A percentile compares a stretch with the other conserved stretches of the same genome.
phyloP scores from a whole-genome alignment of 2,888 invertebrate genomes.

The Cheilosia urbana region DNA sequence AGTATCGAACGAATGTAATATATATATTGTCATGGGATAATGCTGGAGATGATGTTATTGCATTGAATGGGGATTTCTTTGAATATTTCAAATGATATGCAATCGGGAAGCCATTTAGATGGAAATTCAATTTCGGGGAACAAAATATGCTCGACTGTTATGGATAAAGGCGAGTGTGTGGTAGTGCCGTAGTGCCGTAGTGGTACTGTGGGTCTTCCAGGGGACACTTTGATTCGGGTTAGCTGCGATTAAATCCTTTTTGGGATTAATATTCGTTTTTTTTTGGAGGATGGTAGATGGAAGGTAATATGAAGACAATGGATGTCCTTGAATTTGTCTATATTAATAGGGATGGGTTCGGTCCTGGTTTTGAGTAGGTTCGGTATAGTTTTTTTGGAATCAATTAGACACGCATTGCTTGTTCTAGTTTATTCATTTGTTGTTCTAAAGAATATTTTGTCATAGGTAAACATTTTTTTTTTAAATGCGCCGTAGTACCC shows the following conservation, averaged over 20 bases:
- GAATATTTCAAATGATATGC: constrained; percentile 71
- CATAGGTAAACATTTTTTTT: too few species aligned
- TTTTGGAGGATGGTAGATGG: background rate
- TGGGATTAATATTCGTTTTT: background rate
- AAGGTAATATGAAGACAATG: constrained; percentile 58
- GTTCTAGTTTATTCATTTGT: too few species aligned
- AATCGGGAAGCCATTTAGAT: constrained; percentile 61
- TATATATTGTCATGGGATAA: constrained; percentile 56
- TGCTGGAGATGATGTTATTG: constrained; percentile 69
- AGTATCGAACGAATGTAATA: constrained; percentile 10
- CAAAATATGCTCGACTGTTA: background rate
- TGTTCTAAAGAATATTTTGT: too few species aligned
- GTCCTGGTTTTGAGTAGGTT: background rate
- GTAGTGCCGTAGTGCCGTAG: too few species aligned
- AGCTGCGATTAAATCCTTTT: constrained; percentile 58
- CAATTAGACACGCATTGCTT: background rate
- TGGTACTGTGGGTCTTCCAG: background rate
- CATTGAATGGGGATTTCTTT: constrained; percentile 25
- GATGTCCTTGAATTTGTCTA: constrained; percentile 9
- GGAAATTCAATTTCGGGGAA: constrained; percentile 62
- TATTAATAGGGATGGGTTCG: background rate
- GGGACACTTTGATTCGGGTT: constrained; percentile 36
- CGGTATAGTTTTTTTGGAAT: background rate
- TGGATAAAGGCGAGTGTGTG: background rate
- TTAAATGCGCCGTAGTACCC: too few species aligned